phyloP scores from a whole-genome alignment of 1,140 invertebrate species.

The Orius laevigatus region DNA sequence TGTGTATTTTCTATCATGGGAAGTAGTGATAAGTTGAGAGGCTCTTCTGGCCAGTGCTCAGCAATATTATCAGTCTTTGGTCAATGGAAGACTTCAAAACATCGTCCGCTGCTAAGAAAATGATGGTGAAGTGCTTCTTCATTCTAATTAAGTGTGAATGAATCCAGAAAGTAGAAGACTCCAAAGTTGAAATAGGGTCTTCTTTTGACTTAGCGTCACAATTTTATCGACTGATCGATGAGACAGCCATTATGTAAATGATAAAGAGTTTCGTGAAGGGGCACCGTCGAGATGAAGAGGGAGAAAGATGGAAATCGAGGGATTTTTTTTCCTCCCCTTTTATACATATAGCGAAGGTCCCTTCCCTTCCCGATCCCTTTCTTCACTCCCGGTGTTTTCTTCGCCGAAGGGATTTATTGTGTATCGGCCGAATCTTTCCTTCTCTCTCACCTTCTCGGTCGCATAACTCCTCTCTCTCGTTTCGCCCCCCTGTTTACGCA shows the following conservation, averaged over 20 bases:
- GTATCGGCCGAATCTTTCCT: background rate
- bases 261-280: constrained; percentile 2
- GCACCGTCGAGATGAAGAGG: background rate
- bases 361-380: background rate
- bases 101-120: no score
- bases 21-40: no score
- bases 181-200: background rate
- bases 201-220: constrained; percentile 10
- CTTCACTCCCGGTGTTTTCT: constrained; percentile 3
- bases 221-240: constrained; percentile 16
- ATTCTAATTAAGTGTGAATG: no score
- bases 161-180: no score
- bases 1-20: no score
- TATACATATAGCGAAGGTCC: constrained; percentile 5
- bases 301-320: background rate
- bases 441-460: no score
- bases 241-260: constrained; percentile 11
- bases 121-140: no score
- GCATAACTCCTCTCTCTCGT: background rate
- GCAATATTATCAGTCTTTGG: no score
- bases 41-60: no score
- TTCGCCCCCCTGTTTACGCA: constrained; percentile 5
- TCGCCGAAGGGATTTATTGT: constrained; percentile 1
- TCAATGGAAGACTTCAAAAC: no score
- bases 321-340: constrained; percentile 1